Evolutionary conservation across 2,113 vertebrate genomes (phyloP).

Genomic region (Rhea pennata): DNA sequence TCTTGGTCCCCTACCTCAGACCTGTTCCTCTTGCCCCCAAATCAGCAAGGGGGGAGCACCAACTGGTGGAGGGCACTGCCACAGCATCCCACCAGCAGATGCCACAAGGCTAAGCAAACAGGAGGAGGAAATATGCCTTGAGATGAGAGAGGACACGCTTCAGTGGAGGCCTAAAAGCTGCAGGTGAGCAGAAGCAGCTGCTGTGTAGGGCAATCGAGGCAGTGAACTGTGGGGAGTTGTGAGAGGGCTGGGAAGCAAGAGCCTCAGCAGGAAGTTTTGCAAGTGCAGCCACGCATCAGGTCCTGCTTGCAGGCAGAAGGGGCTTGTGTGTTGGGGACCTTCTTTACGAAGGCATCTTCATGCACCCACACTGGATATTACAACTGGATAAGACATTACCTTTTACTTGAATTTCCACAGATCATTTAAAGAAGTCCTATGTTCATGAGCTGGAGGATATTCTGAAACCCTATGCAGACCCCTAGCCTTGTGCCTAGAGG

Average conservation of each 20-base stretch:
- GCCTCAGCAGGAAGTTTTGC: neutral
- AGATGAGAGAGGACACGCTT: neutral
- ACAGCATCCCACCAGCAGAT: neutral
- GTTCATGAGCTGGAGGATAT: neutral
- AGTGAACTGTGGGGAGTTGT: neutral
- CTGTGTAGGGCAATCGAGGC: neutral
- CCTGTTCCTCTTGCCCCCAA: neutral
- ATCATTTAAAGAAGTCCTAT: neutral
- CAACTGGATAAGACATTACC: neutral
- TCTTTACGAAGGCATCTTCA: neutral
- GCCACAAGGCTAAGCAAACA: neutral
- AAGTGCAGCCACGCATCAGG: neutral
- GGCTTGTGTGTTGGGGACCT: neutral
- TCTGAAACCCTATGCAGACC: neutral
- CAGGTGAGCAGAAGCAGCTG: neutral
- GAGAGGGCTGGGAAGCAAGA: neutral
- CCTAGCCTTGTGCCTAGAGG: neutral
- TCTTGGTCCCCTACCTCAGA: neutral
- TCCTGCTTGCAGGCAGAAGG: neutral
- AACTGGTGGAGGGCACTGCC: neutral
- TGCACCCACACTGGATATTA: rapidly evolving
- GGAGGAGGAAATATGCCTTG: neutral
- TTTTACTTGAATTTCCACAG: neutral
- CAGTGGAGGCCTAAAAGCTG: neutral
- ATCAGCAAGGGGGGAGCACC: neutral